Evolutionary conservation across 2,113 vertebrate species (phyloP), one percentile per base, ranked within the genome.

Genomic region (Leptocoma aspasia): DNA sequence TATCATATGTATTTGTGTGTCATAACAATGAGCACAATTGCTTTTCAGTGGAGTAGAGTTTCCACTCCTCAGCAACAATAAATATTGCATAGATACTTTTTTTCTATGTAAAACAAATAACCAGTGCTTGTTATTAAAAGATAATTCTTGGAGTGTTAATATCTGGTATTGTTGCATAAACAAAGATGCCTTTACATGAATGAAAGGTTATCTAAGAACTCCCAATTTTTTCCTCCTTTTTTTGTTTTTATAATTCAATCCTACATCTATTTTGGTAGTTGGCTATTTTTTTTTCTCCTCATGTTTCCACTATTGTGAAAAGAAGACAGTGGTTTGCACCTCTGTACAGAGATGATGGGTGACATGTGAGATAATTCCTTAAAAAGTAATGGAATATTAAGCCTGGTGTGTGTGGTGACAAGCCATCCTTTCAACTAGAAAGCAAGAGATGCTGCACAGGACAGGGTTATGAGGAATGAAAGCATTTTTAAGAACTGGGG

Each of bases 221-320:
- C 30, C 3, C 3, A 6, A 0, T 6, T 21, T 45, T 35, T 30
- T 27, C 4, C 1, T 17, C 4, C 4, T 41, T 5, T 20, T 71
- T 45, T 37, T 50, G 4, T 49, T 41, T 47, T 39, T 4, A 15
- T 1, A 70, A 28, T 61, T 90, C 2, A 68, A 26, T 45, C 10
- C 6, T 42, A 10, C 8, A 18, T 60, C 5, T 52, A 1, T 23
- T 71, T 42, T 73, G 44, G 14, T n/a, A 6, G 16, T 4, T 10
- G 3, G 2, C 3, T 23, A 61, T 18, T 63, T 61, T 22, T 10
- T 35, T 39, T 13, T 5, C 6, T 9, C 9, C 11, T 71, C 1
- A 1, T 0, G 0, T 65, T 70, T 59, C 26, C 42, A 71, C 33
- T 52, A 3, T 56, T 91, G 20, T 49, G 11, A 39, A 63, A 75